phyloP scores from a whole-genome alignment of 2,888 invertebrate species.

The Loripinus fragilis region DNA sequence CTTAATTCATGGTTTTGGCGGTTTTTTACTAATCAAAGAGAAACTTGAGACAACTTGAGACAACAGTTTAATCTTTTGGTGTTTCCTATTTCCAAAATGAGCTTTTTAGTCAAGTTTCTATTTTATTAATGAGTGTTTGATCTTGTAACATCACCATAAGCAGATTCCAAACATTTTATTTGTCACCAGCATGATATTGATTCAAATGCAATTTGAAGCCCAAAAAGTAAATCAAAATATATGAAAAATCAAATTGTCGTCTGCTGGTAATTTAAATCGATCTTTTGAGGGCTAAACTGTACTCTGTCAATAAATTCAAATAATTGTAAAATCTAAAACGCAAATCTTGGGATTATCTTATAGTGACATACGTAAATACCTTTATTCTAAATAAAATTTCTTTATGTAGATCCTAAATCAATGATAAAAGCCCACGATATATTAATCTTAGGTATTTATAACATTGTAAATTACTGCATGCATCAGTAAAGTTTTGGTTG shows the following conservation, averaged over 20 bases:
- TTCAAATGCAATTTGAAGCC: too few relatives aligned
- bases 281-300: too few relatives aligned
- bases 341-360: constrained; percentile 17
- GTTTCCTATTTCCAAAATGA: background rate
- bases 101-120: background rate
- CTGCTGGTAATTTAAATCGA: too few relatives aligned
- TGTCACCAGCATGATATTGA: too few relatives aligned
- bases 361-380: constrained; percentile 2
- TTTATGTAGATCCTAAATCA: constrained; percentile 15
- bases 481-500: constrained; percentile 10
- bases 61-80: constrained; percentile 2
- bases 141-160: too few relatives aligned
- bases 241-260: too few relatives aligned
- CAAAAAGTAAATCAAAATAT: too few relatives aligned
- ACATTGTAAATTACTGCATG: background rate
- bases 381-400: constrained; percentile 13
- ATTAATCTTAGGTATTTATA: constrained; percentile 1
- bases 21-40: background rate
- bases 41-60: constrained; percentile 13
- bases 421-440: background rate
- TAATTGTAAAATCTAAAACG: constrained; percentile 13
- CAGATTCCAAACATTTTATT: too few relatives aligned
- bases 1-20: background rate
- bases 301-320: constrained; percentile 9
- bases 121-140: too few relatives aligned